Evolutionary conservation across 2,888 invertebrate genomes (phyloP).

Genomic region (Andrena chrysosceles): DNA sequence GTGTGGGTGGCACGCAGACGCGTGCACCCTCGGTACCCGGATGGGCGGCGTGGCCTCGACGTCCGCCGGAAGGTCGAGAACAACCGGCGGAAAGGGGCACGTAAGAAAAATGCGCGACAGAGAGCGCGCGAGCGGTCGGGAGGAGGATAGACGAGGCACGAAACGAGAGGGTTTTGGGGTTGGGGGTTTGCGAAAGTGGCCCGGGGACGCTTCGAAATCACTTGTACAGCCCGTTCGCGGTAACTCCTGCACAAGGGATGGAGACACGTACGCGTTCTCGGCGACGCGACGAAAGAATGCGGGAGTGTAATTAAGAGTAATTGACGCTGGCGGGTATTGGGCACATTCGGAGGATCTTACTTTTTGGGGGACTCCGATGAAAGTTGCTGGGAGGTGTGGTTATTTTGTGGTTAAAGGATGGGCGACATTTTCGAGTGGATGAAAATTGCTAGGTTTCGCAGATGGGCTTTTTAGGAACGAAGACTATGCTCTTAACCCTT

Average conservation of each 20-base stretch:
- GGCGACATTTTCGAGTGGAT: not conserved
- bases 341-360: not conserved
- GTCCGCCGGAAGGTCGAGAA: constrained; percentile 64
- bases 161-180: constrained; percentile 27
- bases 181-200: constrained; percentile 25
- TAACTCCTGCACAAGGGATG: constrained; percentile 45
- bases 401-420: not conserved
- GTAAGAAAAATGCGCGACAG: constrained; percentile 79
- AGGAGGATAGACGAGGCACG: constrained; percentile 41
- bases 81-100: constrained; percentile 69
- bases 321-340: constrained; percentile 6
- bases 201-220: constrained; percentile 56
- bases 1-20: constrained; percentile 37
- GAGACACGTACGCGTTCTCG: constrained; percentile 27
- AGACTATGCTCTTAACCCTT: no score
- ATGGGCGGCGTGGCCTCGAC: constrained; percentile 46
- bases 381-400: not conserved
- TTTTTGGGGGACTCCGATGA: not conserved
- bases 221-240: constrained; percentile 53
- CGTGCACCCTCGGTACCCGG: constrained; percentile 14
- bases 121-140: constrained; percentile 36
- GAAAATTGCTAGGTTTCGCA: no score
- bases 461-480: no score
- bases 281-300: constrained; percentile 15
- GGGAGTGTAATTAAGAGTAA: constrained; percentile 45